These are phyloP conservation scores for Bathynomus jamesi DNA, from an alignment of 1,140 invertebrate species.

Conservation along the genomic window DNA sequence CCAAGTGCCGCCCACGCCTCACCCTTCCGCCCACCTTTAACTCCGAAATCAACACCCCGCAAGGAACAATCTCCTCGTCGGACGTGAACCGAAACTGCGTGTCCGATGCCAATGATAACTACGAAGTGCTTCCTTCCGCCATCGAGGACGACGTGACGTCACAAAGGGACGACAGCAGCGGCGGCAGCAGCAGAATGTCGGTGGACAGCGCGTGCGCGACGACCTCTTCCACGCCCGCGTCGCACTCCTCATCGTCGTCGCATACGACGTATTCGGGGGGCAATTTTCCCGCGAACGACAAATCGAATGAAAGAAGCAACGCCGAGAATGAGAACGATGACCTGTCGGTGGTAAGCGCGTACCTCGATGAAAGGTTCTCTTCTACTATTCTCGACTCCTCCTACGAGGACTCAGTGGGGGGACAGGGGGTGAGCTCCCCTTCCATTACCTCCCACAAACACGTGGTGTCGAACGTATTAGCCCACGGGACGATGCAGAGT, in stretches of 20 bases:
- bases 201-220: constrained; percentile 38
- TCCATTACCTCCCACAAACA: background rate
- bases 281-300: background rate
- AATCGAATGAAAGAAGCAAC: background rate
- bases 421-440: background rate
- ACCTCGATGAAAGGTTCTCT: constrained; percentile 31
- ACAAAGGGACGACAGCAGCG: constrained; percentile 13
- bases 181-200: constrained; percentile 37
- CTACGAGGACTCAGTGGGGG: constrained; percentile 25
- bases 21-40: constrained; percentile 35
- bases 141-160: constrained; percentile 17
- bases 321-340: constrained; percentile 27
- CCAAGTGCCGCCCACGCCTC: constrained; percentile 63
- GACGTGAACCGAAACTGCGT: constrained; percentile 38
- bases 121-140: constrained; percentile 24
- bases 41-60: constrained; percentile 46
- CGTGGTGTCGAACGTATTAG: background rate
- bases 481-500: background rate
- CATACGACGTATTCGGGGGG: background rate
- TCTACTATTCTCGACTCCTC: constrained; percentile 36
- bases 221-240: constrained; percentile 31
- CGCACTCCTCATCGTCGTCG: constrained; percentile 11
- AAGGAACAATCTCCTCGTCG: constrained; percentile 31
- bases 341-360: constrained; percentile 32
- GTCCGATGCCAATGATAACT: constrained; percentile 38